Evolutionary conservation across 2,888 invertebrate genomes (phyloP).

Genomic region (Priapulus caudatus): DNA sequence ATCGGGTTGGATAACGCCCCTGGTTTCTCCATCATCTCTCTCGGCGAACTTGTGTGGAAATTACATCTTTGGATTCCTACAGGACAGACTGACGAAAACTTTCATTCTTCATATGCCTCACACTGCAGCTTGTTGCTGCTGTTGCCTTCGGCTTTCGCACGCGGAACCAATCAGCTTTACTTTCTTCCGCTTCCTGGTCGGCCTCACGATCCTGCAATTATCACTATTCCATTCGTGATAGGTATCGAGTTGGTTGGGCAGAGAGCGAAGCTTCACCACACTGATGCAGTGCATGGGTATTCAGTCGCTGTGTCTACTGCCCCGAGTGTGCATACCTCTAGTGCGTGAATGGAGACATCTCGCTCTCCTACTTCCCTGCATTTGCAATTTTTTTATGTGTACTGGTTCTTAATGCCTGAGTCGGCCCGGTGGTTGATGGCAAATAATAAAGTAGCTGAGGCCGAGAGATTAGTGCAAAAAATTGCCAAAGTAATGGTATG

Average conservation of each 20-base stretch:
- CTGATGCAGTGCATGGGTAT: too few relatives aligned
- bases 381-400: too few relatives aligned
- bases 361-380: too few relatives aligned
- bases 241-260: too few relatives aligned
- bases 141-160: too few relatives aligned
- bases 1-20: constrained; percentile 48
- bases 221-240: constrained; percentile 63
- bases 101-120: constrained; percentile 57
- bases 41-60: not conserved
- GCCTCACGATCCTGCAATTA: constrained; percentile 60
- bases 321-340: too few relatives aligned
- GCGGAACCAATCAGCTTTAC: constrained; percentile 56
- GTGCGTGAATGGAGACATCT: too few relatives aligned
- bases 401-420: not conserved
- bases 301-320: too few relatives aligned
- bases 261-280: too few relatives aligned
- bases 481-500: not conserved
- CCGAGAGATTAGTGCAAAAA: not conserved
- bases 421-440: not conserved
- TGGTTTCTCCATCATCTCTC: not conserved
- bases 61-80: not conserved
- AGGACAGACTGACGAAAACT: constrained; percentile 50
- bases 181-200: constrained; percentile 52
- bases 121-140: constrained; percentile 56
- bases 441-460: not conserved